A percentile compares a stretch with the other conserved stretches of the same genome.
phyloP scores from a whole-genome alignment of 2,888 invertebrate species.

The Trachelus stipa region DNA sequence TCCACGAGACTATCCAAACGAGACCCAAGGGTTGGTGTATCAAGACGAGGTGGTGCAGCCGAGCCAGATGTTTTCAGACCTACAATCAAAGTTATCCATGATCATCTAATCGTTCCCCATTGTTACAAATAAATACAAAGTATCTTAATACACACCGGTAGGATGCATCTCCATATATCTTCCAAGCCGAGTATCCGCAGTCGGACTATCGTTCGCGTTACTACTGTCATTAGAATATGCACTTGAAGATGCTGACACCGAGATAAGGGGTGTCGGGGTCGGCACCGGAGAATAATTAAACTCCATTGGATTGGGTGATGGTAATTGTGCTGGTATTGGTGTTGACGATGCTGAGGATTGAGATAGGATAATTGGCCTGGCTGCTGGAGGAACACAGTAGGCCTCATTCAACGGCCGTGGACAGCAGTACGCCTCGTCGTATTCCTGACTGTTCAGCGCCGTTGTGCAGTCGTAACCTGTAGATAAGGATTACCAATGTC shows the following conservation, averaged over 20 bases:
- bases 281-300: constrained; percentile 56
- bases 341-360: constrained; percentile 34
- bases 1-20: constrained; percentile 20
- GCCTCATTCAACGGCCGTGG: constrained; percentile 67
- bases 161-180: constrained; percentile 69
- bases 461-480: constrained; percentile 8
- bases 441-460: constrained; percentile 42
- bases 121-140: neutral
- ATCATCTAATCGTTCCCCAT: neutral
- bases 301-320: constrained; percentile 47
- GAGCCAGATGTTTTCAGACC: constrained; percentile 4
- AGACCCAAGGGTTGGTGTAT: constrained; percentile 10
- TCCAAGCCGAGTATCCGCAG: neutral
- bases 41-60: constrained; percentile 17
- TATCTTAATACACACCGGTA: constrained; percentile 54
- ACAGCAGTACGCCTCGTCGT: constrained; percentile 64
- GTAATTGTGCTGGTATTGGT: constrained; percentile 40
- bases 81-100: neutral
- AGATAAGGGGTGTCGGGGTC: constrained; percentile 48
- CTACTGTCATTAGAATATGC: neutral
- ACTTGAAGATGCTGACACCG: constrained; percentile 31
- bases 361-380: constrained; percentile 63
- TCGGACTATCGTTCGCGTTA: neutral
- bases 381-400: constrained; percentile 68
- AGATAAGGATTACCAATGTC: neutral